Evolutionary conservation across 2,888 invertebrate species (phyloP), one percentile per base, ranked within the genome.

Genomic region (Drosophila colorata): DNA sequence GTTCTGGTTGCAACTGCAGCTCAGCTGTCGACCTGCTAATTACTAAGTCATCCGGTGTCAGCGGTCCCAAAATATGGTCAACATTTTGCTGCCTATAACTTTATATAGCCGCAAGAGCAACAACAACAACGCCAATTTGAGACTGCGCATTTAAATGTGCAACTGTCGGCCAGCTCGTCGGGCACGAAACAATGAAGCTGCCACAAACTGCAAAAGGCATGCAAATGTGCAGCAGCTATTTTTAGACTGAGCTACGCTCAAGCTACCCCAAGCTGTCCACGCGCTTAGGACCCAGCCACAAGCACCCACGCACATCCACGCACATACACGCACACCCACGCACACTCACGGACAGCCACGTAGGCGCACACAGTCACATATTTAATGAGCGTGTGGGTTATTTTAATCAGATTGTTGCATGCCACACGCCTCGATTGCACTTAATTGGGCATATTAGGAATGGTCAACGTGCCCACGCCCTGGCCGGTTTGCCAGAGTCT

Each of bases 111-210:
- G 37, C 37, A 13, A 23, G 37, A 5, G 28, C n/a, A 41, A 16
- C 55, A 33, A 23, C 33, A 44, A 44, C 41, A 41, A 16, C 55
- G 23, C 16, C 33, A 44, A 44, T 31, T 16, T 9, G 2, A 11
- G 46, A 35, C 23, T 23, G 4, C 8, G 23, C 20, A 35, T 23
- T 23, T 13, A 13, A 14, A n/a, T 37, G 28, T 44, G 13, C 18
- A 25, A 1, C 23, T 41, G 8, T 33, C 33, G 16, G 37, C 25
- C n/a, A n/a, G n/a, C n/a, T n/a, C n/a, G n/a, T 11, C 18, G 18
- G 14, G 28, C 43, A 43, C 47, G 52, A 74, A 58, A 70, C 76
- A 66, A 61, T 71, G 76, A 70, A 44, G 35, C 31, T 48, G 47
- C 43, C 43, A 9, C 56, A 31, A 38, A 60, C 47, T 60, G 55